Evolutionary conservation across 2,888 invertebrate genomes (phyloP).

Genomic region (Plebejus melissa): DNA sequence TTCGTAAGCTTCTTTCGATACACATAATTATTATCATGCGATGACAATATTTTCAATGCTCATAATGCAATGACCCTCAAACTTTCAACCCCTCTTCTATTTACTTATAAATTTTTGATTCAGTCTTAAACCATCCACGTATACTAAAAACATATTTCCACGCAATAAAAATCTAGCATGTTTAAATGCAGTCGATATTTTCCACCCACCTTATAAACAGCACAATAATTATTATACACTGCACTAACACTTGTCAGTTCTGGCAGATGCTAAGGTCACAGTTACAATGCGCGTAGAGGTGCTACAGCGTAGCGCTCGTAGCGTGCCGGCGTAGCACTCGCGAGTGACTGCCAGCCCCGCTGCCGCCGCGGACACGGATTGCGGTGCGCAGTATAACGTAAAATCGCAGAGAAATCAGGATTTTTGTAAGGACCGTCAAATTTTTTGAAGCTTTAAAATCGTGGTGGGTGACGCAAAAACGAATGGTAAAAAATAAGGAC

Average conservation of each 20-base stretch:
- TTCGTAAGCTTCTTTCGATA: background rate
- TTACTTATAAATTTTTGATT: background rate
- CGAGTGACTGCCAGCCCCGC: constrained; percentile 60
- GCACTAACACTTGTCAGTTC: constrained; percentile 44
- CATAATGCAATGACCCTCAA: constrained; percentile 55
- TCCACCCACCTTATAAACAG: constrained; percentile 52
- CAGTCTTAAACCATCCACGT: background rate
- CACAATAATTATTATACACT: constrained; percentile 36
- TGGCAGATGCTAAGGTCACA: constrained; percentile 40
- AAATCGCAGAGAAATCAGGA: constrained; percentile 42
- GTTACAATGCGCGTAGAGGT: constrained; percentile 52
- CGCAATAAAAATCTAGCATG: background rate
- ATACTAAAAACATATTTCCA: background rate
- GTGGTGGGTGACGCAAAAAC: too few relatives aligned
- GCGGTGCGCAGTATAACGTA: constrained; percentile 50
- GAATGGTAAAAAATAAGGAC: too few relatives aligned
- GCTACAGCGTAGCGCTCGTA: constrained; percentile 53
- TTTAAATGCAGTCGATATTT: constrained; percentile 63
- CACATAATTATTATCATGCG: background rate
- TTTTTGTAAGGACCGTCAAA: background rate
- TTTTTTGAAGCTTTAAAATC: background rate
- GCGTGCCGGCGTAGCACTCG: constrained; percentile 64
- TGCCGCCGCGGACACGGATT: constrained; percentile 61
- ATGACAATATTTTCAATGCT: constrained; percentile 39
- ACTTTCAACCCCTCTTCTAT: constrained; percentile 52